Conservation (phyloP, 2,113 vertebrate species). For the Anolis carolinensis region DNA sequence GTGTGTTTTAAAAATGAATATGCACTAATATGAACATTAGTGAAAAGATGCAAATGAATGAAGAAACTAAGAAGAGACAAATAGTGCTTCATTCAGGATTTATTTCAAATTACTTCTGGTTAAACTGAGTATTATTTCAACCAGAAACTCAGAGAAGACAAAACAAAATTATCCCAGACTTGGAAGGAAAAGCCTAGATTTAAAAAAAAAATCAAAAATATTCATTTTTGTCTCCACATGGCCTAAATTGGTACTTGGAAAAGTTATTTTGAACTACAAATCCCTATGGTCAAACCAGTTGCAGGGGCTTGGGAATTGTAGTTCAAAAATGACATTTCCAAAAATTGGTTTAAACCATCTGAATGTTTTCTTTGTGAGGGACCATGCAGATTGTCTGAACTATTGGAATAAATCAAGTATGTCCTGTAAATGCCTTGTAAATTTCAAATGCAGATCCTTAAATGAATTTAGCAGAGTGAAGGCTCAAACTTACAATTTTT, state of each 20-base stretch:
- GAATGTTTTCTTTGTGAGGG: background rate
- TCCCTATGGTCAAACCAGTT: too few species aligned
- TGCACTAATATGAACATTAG: background rate
- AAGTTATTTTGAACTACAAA: too few species aligned
- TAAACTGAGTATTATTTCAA: too few species aligned
- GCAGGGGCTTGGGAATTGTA: too few species aligned
- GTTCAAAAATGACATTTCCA: background rate
- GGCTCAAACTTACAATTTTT: background rate
- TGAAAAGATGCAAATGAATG: background rate
- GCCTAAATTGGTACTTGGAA: too few species aligned
- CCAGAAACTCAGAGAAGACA: too few species aligned
- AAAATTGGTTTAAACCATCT: background rate
- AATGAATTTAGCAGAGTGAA: constrained; percentile 4
- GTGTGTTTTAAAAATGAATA: too few species aligned
- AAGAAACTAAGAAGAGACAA: background rate
- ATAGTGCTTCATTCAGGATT: background rate
- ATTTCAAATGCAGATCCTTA: background rate
- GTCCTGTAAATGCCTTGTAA: background rate
- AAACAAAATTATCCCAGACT: too few species aligned
- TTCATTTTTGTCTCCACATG: too few species aligned
- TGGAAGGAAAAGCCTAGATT: too few species aligned
- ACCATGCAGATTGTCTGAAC: background rate
- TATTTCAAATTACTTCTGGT: background rate
- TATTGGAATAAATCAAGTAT: background rate
- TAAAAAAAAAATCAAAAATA: background rate